These are phyloP conservation scores for Dascyllus trimaculatus DNA, from an alignment of 2,113 vertebrate genomes.

Conservation along the genomic window DNA sequence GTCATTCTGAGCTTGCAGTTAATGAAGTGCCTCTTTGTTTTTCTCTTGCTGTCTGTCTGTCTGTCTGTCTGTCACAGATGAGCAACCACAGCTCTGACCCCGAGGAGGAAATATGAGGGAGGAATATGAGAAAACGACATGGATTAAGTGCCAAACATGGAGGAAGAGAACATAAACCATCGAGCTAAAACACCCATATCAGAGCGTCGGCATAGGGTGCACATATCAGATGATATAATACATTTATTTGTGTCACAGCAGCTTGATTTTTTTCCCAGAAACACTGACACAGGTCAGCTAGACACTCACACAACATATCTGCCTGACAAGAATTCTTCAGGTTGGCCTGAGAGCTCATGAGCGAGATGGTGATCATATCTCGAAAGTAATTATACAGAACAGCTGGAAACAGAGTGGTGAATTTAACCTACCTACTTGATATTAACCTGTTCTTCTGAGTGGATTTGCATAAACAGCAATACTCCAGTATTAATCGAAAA, in stretches of 20 bases:
- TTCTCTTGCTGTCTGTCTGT: conserved; percentile 20
- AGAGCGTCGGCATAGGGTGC: conserved; percentile 35
- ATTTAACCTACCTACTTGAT: not conserved
- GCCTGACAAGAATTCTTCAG: conserved; percentile 11
- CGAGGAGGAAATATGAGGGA: conserved; percentile 84
- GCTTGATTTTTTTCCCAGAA: conserved; percentile 30
- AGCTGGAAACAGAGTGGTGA: conserved; percentile 7
- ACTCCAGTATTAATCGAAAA: conserved; percentile 29
- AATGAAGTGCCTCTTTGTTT: conserved; percentile 56
- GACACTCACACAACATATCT: conserved; percentile 1
- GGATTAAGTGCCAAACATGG: conserved; percentile 77
- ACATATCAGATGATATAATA: conserved; percentile 55
- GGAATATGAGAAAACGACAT: conserved; percentile 53
- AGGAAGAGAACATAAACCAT: conserved; percentile 75
- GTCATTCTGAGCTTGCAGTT: conserved; percentile 52
- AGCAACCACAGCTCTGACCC: conserved; percentile 84
- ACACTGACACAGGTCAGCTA: conserved; percentile 5
- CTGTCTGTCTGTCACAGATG: conserved; percentile 75
- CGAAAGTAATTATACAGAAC: conserved; percentile 29
- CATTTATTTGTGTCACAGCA: conserved; percentile 43
- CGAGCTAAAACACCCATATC: conserved; percentile 52
- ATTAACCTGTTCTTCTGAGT: conserved; percentile 11
- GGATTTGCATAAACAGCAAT: conserved; percentile 19
- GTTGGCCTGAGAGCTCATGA: not conserved
- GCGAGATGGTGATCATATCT: conserved; percentile 1